A percentile compares a stretch with the other conserved stretches of the same genome.
These are phyloP conservation scores for Leucophenga maculata DNA, from an alignment of 2,888 invertebrate genomes.

Conservation along the genomic window DNA sequence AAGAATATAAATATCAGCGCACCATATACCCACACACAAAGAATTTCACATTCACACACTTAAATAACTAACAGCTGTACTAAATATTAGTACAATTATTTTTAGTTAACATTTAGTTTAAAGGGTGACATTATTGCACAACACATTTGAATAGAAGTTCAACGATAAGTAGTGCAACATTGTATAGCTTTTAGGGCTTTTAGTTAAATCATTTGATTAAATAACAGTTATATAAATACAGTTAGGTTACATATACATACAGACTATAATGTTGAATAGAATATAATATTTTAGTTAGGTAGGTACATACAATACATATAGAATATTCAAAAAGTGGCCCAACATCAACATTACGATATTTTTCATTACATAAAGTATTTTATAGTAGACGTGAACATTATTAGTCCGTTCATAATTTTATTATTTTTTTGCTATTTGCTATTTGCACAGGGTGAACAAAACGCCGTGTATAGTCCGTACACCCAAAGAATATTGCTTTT, in stretches of 20 bases:
- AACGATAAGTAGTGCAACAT: not conserved
- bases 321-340: slow-evolving; percentile 50
- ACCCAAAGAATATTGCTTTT: not conserved
- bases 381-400: slow-evolving; percentile 62
- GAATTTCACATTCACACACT: too few species aligned
- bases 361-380: slow-evolving; percentile 71
- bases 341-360: slow-evolving; percentile 72
- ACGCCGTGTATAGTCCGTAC: too few species aligned
- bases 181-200: not conserved
- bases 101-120: too few species aligned
- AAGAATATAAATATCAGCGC: too few species aligned
- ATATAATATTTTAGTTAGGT: not conserved
- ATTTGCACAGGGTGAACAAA: not conserved
- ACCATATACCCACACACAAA: too few species aligned
- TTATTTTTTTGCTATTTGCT: not conserved
- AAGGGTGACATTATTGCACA: too few species aligned
- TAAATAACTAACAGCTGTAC: too few species aligned
- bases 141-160: too few species aligned
- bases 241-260: slow-evolving; percentile 2
- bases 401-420: too few species aligned
- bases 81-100: too few species aligned
- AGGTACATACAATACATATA: slow-evolving; percentile 1
- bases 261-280: not conserved
- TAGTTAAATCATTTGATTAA: too few species aligned
- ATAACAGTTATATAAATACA: not conserved